A percentile compares a stretch with the other conserved stretches of the same genome.
These are phyloP conservation scores for Spodoptera exigua DNA, from an alignment of 2,888 invertebrate species.

Conservation along the genomic window DNA sequence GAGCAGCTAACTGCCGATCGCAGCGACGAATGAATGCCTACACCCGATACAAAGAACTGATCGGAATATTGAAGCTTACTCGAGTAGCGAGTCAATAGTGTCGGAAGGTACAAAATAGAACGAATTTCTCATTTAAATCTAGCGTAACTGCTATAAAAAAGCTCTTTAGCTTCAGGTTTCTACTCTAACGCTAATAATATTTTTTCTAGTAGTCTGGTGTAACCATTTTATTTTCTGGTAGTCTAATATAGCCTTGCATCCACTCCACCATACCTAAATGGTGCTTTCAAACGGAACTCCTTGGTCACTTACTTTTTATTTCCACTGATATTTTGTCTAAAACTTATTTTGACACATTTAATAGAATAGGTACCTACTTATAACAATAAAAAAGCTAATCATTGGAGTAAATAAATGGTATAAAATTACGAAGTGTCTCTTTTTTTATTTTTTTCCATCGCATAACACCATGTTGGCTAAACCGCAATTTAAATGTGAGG, in stretches of 20 bases:
- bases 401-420: conserved; percentile 41
- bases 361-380: not conserved
- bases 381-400: conserved; percentile 4
- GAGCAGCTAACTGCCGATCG: conserved; percentile 74
- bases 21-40: conserved; percentile 70
- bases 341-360: conserved; percentile 20
- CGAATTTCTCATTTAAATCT: conserved; percentile 46
- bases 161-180: too few relatives aligned
- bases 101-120: conserved; percentile 36
- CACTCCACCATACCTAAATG: too few relatives aligned
- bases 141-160: conserved; percentile 16
- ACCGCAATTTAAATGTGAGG: conserved; percentile 62
- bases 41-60: conserved; percentile 73
- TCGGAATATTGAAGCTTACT: conserved; percentile 68
- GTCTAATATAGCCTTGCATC: too few relatives aligned
- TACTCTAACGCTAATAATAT: conserved; percentile 2
- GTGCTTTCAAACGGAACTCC: conserved; percentile 27
- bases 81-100: conserved; percentile 58
- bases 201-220: not conserved
- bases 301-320: not conserved
- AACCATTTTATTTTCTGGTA: too few relatives aligned
- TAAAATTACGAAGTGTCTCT: conserved; percentile 44
- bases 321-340: not conserved
- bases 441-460: conserved; percentile 15
- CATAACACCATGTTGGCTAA: conserved; percentile 60